Percentiles rank a stretch among this genome's conserved stretches.
Conservation (phyloP, 2,888 invertebrate species). For the Tholera decimalis region DNA sequence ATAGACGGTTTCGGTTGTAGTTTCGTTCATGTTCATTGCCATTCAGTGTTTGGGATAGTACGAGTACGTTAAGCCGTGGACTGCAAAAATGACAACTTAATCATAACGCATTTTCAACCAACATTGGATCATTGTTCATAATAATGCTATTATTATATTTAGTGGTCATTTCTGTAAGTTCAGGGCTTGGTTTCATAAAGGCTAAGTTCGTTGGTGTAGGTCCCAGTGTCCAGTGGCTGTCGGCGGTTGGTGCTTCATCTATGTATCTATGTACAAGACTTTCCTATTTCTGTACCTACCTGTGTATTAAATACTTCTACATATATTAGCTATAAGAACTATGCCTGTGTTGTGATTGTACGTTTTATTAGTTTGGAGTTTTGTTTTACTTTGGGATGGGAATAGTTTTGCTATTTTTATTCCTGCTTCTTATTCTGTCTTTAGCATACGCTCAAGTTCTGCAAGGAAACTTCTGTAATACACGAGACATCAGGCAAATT, state of each 20-base stretch:
- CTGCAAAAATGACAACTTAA: slow-evolving; percentile 64
- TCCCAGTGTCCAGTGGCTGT: slow-evolving; percentile 79
- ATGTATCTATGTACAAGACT: slow-evolving; percentile 82
- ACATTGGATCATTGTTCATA: neutral
- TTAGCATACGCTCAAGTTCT: neutral
- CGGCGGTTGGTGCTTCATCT: slow-evolving; percentile 91
- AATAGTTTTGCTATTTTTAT: slow-evolving; percentile 28
- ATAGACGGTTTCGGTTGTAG: slow-evolving; percentile 88
- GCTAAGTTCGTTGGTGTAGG: slow-evolving; percentile 85
- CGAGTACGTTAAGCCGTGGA: slow-evolving; percentile 65
- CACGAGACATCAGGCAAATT: neutral
- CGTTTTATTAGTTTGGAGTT: slow-evolving; percentile 68
- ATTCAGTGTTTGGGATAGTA: slow-evolving; percentile 79
- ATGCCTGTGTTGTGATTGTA: slow-evolving; percentile 86
- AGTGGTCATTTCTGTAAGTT: slow-evolving; percentile 62
- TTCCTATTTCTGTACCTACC: slow-evolving; percentile 78
- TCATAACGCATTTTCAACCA: neutral
- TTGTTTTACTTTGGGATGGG: slow-evolving; percentile 38
- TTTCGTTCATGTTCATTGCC: slow-evolving; percentile 83
- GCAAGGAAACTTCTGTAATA: neutral
- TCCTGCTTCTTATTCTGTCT: slow-evolving; percentile 28
- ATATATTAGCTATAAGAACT: slow-evolving; percentile 80
- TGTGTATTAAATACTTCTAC: slow-evolving; percentile 82
- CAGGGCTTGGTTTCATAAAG: slow-evolving; percentile 69
- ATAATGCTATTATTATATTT: slow-evolving; percentile 29